These are phyloP conservation scores for Campoplex nolae DNA, from an alignment of 2,888 invertebrate genomes.

Conservation along the genomic window DNA sequence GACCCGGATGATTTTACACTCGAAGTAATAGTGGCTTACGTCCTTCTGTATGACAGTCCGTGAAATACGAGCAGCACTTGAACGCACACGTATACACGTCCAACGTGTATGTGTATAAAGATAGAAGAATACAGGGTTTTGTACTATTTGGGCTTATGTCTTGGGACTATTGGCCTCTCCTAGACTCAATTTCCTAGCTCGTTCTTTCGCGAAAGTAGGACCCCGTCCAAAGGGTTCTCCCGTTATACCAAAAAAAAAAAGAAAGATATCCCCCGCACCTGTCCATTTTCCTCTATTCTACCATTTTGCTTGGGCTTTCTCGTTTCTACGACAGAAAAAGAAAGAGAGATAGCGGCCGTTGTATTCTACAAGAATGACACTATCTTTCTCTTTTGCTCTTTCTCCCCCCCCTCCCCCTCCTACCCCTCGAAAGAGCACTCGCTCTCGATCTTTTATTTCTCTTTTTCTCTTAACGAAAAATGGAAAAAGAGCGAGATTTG, in stretches of 20 bases:
- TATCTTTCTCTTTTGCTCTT: background rate
- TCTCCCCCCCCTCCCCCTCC: background rate
- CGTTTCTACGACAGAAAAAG: slow-evolving; percentile 41
- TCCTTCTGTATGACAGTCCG: slow-evolving; percentile 28
- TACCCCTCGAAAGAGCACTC: background rate
- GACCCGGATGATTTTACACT: background rate
- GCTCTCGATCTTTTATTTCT: slow-evolving; percentile 18
- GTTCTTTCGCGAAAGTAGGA: slow-evolving; percentile 55
- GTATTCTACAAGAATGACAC: slow-evolving; percentile 17
- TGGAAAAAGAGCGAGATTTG: slow-evolving; percentile 2
- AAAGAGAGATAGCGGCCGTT: slow-evolving; percentile 26
- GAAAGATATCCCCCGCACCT: slow-evolving; percentile 52
- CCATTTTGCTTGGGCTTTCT: slow-evolving; percentile 39
- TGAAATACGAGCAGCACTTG: background rate
- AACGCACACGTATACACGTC: background rate
- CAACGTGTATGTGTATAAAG: background rate
- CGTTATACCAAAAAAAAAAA: slow-evolving; percentile 23
- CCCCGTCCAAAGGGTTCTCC: slow-evolving; percentile 42
- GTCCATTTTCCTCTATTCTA: slow-evolving; percentile 43
- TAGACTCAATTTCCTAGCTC: slow-evolving; percentile 68
- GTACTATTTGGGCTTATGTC: slow-evolving; percentile 55
- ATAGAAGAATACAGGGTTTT: slow-evolving; percentile 34
- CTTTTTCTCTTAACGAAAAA: slow-evolving; percentile 32
- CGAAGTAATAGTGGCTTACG: background rate
- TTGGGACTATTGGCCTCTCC: slow-evolving; percentile 58